A percentile compares a stretch with the other conserved stretches of the same genome.
Conservation (phyloP, 23 tunicate genomes). For the Ascidia mentula region DNA sequence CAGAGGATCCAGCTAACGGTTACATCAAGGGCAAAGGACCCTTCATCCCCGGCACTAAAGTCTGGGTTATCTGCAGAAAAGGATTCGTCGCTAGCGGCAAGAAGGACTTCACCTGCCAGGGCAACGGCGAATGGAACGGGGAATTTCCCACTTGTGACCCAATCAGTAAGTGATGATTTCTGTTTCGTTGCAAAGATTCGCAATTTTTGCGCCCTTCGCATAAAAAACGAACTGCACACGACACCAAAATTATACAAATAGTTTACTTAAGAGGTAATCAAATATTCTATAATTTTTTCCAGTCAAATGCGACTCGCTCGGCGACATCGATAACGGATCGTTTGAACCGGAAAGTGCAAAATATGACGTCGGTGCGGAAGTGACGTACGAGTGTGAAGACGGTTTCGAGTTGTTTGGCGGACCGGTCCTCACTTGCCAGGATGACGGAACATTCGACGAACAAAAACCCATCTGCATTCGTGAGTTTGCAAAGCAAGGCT, state of each 20-base stretch:
- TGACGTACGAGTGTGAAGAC: slow-evolving; percentile 20
- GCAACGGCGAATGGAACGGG: neutral
- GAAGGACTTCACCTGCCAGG: neutral
- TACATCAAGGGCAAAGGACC: neutral
- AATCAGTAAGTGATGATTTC: neutral
- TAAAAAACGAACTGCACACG: too few relatives aligned
- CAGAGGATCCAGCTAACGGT: neutral
- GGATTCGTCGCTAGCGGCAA: slow-evolving; percentile 12
- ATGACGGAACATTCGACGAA: neutral
- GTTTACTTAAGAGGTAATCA: too few relatives aligned
- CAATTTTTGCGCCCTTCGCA: neutral
- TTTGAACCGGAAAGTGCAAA: neutral
- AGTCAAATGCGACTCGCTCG: slow-evolving; percentile 16
- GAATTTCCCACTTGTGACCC: neutral
- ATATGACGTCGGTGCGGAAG: slow-evolving; percentile 16
- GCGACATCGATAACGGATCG: slow-evolving; percentile 10
- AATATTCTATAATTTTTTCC: neutral
- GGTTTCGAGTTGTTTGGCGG: slow-evolving; percentile 16
- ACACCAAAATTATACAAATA: too few relatives aligned
- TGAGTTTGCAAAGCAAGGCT: neutral
- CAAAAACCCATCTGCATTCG: slow-evolving; percentile 14
- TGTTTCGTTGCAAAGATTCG: neutral
- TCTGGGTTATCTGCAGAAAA: slow-evolving; percentile 11
- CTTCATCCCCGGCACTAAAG: neutral
- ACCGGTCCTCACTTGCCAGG: neutral